A percentile compares a stretch with the other conserved stretches of the same genome.
phyloP scores from a whole-genome alignment of 2,797 vertebrate genomes.

The Scomberomorus guttatus region DNA sequence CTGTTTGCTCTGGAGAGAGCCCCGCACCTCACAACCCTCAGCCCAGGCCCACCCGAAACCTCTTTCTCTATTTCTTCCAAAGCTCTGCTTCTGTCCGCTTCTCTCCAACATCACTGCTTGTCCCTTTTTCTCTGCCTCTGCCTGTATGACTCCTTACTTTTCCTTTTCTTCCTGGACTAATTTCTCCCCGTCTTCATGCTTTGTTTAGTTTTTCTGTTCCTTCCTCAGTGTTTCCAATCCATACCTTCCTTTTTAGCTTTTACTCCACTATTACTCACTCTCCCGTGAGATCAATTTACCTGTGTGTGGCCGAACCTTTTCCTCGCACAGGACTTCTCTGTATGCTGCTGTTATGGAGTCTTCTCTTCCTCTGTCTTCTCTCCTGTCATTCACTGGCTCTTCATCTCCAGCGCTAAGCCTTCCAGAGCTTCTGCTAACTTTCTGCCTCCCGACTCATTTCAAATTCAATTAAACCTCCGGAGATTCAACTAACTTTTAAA shows the following conservation, averaged over 20 bases:
- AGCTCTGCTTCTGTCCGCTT: conserved; percentile 48
- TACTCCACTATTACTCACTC: conserved; percentile 56
- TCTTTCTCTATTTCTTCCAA: conserved; percentile 38
- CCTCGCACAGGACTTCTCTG: conserved; percentile 59
- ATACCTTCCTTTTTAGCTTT: conserved; percentile 59
- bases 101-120: conserved; percentile 42
- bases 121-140: conserved; percentile 26
- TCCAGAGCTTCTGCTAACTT: conserved; percentile 75
- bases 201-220: conserved; percentile 57
- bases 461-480: conserved; percentile 85
- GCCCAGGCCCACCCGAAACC: conserved; percentile 58
- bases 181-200: conserved; percentile 44
- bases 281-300: conserved; percentile 86
- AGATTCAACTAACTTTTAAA: conserved; percentile 85
- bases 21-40: conserved; percentile 48
- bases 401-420: conserved; percentile 75
- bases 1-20: conserved; percentile 79
- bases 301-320: conserved; percentile 71
- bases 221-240: conserved; percentile 49
- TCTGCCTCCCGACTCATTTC: conserved; percentile 78
- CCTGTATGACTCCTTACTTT: conserved; percentile 40
- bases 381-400: conserved; percentile 76
- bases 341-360: conserved; percentile 61
- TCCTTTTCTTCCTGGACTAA: conserved; percentile 20
- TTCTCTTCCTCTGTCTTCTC: conserved; percentile 67